Evolutionary conservation across 2,797 vertebrate species (phyloP), one percentile per base, ranked within the genome.

Genomic region (Anas georgica): DNA sequence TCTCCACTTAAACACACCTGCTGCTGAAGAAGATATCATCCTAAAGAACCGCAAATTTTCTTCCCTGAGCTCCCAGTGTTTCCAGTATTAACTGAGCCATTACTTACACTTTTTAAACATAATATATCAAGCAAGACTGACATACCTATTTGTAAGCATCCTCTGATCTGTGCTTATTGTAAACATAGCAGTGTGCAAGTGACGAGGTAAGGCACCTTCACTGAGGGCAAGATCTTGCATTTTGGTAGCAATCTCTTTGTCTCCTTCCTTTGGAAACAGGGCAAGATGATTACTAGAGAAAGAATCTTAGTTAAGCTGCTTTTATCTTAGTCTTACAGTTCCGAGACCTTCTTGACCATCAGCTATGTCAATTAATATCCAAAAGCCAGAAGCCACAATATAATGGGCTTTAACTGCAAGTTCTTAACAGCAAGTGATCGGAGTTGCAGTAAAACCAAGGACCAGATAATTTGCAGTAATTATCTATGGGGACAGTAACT

Each of bases 181-280:
- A 98, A 99, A 99, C 98, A 99, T 98, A 84, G 99, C 99, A 28
- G 99, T 99, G 96, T 99, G 99, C 86, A 99, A 98, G 95, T 99
- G 99, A 94, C 99, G 98, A 67, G 99, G 99, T 96, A 99, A 98
- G 93, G 99, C 99, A 87, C 99, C 99, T 98, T 99, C 99, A 97
- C 99, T 99, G 90, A 99, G 97, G 25, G 99, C 99, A 97, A 99
- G 98, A 58, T 99, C 99, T 97, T 99, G 99, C 99, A 99, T 99
- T 98, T 99, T 99, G 50, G 98, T 98, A 96, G 99, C 99, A 92
- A 99, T 99, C 97, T 99, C 99, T 97, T 99, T 99, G 97, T 99
- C 99, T 96, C 99, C 99, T 97, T 99, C 99, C 99, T 99, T 96
- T 95, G 96, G 95, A 94, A 96, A 97, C 90, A 98, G 91, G 91